Percentiles rank a stretch among this genome's conserved stretches.
phyloP scores from a whole-genome alignment of 2,797 vertebrate genomes.

The Anguilla anguilla region DNA sequence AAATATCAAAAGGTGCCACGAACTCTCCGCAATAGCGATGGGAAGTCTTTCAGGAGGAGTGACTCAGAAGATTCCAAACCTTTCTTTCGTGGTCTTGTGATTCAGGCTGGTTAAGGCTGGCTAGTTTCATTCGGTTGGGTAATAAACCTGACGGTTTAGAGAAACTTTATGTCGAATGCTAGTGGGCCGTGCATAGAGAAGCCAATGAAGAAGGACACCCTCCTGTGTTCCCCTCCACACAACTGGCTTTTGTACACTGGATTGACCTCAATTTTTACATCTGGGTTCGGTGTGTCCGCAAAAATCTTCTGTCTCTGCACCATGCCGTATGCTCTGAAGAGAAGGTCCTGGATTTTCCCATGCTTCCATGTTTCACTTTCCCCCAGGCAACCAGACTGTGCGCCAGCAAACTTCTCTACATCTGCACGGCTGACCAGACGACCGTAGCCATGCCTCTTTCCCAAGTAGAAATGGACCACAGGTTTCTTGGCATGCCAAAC shows the following conservation, averaged over 20 bases:
- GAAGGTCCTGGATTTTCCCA: conserved; percentile 43
- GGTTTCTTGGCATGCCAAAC: conserved; percentile 50
- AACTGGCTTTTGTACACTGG: conserved; percentile 61
- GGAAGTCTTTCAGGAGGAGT: too few species aligned
- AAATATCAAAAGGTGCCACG: too few species aligned
- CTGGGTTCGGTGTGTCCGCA: conserved; percentile 41
- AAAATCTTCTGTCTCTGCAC: conserved; percentile 44
- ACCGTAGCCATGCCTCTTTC: conserved; percentile 55
- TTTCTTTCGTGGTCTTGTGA: too few species aligned
- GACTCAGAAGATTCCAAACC: too few species aligned
- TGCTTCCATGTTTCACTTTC: conserved; percentile 61
- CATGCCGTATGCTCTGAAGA: conserved; percentile 50
- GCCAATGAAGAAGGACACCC: conserved; percentile 64
- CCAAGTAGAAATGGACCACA: conserved; percentile 64
- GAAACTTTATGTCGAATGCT: conserved; percentile 58
- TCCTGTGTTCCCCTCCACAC: neutral
- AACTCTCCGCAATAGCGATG: too few species aligned
- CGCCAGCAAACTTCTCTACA: conserved; percentile 32
- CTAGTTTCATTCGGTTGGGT: neutral
- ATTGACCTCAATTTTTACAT: conserved; percentile 50
- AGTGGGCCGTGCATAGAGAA: conserved; percentile 67
- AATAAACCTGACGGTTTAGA: neutral
- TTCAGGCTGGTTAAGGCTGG: neutral
- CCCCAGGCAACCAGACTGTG: conserved; percentile 49
- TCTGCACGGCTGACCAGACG: conserved; percentile 47